These are phyloP conservation scores for Bhutanitis thaidina DNA, from an alignment of 2,888 invertebrate genomes.

Conservation along the genomic window DNA sequence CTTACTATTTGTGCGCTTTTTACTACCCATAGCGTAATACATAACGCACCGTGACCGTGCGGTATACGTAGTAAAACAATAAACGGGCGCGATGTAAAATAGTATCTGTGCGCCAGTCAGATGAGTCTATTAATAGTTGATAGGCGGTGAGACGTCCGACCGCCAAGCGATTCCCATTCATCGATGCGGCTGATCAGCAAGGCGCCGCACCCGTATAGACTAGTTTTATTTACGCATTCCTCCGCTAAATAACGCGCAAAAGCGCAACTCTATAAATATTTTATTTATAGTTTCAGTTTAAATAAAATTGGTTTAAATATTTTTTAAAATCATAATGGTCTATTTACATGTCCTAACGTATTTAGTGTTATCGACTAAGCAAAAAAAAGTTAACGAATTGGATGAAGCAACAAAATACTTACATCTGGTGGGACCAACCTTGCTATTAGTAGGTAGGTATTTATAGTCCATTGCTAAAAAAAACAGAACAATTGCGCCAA, in stretches of 20 bases:
- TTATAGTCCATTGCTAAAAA: background rate
- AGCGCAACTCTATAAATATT: too few relatives aligned
- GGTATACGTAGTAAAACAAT: conserved; percentile 16
- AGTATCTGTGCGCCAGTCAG: conserved; percentile 37
- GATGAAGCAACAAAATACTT: background rate
- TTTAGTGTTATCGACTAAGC: too few relatives aligned
- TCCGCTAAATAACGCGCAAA: background rate
- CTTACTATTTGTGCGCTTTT: conserved; percentile 7
- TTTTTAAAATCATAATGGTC: too few relatives aligned
- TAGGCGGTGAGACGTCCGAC: conserved; percentile 42
- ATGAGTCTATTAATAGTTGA: conserved; percentile 59
- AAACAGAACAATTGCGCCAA: background rate
- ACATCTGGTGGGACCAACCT: background rate
- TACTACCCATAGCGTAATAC: too few relatives aligned
- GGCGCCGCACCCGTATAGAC: conserved; percentile 61
- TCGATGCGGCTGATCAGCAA: conserved; percentile 44
- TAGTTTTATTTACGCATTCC: conserved; percentile 53
- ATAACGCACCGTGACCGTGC: conserved; percentile 16
- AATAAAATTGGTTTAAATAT: too few relatives aligned
- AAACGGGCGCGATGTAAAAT: conserved; percentile 23
- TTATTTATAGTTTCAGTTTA: too few relatives aligned
- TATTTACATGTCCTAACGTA: too few relatives aligned
- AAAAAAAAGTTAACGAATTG: too few relatives aligned
- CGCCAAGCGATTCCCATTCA: conserved; percentile 67
- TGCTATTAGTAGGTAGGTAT: background rate